phyloP scores from a whole-genome alignment of 2,888 invertebrate species.

The Dorcus hopei region DNA sequence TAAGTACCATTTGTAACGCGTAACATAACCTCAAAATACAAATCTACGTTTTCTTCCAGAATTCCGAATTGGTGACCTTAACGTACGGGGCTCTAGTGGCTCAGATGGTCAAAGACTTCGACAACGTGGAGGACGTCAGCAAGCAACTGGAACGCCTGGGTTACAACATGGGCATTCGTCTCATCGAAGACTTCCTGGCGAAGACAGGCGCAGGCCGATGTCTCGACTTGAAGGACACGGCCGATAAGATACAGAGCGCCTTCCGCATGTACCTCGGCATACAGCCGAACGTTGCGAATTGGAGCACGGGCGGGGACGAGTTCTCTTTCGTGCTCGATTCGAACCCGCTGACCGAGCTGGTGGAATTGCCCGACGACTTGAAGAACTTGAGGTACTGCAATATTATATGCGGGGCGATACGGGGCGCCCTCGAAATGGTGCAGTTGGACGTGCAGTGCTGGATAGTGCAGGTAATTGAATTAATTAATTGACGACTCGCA shows the following conservation, averaged over 20 bases:
- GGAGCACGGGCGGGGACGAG: conserved; percentile 93
- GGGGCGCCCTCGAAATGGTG: conserved; percentile 98
- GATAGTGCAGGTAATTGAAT: conserved; percentile 67
- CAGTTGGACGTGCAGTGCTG: conserved; percentile 93
- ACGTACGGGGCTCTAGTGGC: conserved; percentile 98
- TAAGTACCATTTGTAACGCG: conserved; percentile 46
- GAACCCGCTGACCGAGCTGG: conserved; percentile 96
- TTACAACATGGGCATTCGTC: conserved; percentile 95
- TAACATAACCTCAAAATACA: background rate
- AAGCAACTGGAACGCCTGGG: conserved; percentile 94
- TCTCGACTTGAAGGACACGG: conserved; percentile 93
- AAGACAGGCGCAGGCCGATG: conserved; percentile 87
- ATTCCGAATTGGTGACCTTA: conserved; percentile 92
- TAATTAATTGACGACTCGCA: too few species aligned
- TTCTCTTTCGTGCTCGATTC: conserved; percentile 93
- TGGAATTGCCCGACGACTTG: conserved; percentile 86
- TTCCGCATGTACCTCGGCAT: conserved; percentile 86
- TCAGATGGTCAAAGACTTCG: conserved; percentile 94
- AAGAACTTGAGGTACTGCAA: conserved; percentile 87
- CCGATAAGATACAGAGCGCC: conserved; percentile 87
- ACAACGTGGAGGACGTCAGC: conserved; percentile 96
- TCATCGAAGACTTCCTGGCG: conserved; percentile 97
- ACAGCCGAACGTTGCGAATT: conserved; percentile 88
- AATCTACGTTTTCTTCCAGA: conserved; percentile 54
- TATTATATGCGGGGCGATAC: conserved; percentile 83